Conservation (phyloP, 2,888 invertebrate species). For the Embidobia sp. region DNA sequence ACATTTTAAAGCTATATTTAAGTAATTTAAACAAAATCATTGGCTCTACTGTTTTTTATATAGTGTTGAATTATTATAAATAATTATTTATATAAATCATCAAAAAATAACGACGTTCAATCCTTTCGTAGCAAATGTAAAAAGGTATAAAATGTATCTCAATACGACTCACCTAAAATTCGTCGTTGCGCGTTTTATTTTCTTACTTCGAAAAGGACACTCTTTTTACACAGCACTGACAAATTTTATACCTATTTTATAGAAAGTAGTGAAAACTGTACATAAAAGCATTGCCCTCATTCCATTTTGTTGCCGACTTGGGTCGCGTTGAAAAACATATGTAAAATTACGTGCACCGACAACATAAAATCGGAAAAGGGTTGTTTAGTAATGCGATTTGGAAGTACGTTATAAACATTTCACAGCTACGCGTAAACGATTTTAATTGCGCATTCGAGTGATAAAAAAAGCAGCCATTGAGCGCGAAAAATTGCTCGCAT, state of each 20-base stretch:
- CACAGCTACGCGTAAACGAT: constrained; percentile 3
- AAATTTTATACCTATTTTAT: constrained; percentile 44
- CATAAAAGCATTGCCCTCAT: constrained; percentile 17
- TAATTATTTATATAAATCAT: no score
- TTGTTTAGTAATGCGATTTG: constrained; percentile 4
- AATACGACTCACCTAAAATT: constrained; percentile 23
- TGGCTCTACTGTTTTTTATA: no score
- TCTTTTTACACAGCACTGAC: constrained; percentile 31
- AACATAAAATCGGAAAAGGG: constrained; percentile 12
- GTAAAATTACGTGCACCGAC: constrained; percentile 17
- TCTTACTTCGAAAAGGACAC: neutral
- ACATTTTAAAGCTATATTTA: no score
- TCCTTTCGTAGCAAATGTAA: no score
- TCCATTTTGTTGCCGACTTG: constrained; percentile 22
- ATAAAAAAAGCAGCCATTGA: constrained; percentile 1
- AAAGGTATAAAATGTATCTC: no score
- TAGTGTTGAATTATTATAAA: no score
- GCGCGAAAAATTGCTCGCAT: neutral
- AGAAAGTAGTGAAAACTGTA: constrained; percentile 20
- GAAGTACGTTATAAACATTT: constrained; percentile 11
- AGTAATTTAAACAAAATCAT: no score
- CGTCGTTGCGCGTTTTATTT: constrained; percentile 5
- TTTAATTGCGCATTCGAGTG: constrained; percentile 16
- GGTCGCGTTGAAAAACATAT: constrained; percentile 6
- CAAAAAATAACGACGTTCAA: no score